Base-by-base conservation (phyloP, 2,888 invertebrate species). In the Andrena flavipes region DNA sequence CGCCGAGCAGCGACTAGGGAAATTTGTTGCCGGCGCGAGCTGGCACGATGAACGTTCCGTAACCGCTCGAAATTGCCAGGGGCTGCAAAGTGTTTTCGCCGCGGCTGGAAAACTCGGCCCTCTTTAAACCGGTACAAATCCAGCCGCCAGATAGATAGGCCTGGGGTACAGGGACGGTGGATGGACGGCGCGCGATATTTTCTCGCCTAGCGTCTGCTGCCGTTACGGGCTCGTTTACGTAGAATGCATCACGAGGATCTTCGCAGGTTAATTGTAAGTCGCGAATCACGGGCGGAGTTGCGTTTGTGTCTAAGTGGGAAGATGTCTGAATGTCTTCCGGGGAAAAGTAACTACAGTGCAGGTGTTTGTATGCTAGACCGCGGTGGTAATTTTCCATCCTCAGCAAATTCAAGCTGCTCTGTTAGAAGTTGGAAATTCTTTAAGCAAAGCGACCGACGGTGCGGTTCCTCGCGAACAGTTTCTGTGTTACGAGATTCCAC, bases 21-120 rank as follows among this genome's bases (percentile, higher is more conserved):
- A 86, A 88, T 87, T 87, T 77, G 84, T 86, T 86, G 73, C 73
- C 33, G 26, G 67, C 54, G 29, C 64, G 26, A 54, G 69, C 51
- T 78, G 42, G 63, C 35, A 85, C 87, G 87, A 89, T 91, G 90
- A 91, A 90, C 87, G 89, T 81, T 77, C 70, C 86, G 88, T 88
- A 88, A 88, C 88, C 85, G 83, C 84, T 88, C 82, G 87, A 86
- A 89, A 91, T 90, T 90, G 88, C 89, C 75, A 73, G 77, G 10
- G 20, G 78, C 81, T 72, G 82, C 73, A 67, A 85, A 85, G 74
- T 71, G 81, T 82, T 83, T 75, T 77, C 78, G 23, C 42, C 35
- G 59, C 48, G 30, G 54, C 65, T 35, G 67, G 74, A 76, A 85
- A 85, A 86, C 80, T 83, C 76, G 76, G 65, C 60, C 72, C 76